A percentile compares a stretch with the other conserved stretches of the same genome.
phyloP scores from a whole-genome alignment of 2,888 invertebrate genomes.

The Plagodis pulveraria region DNA sequence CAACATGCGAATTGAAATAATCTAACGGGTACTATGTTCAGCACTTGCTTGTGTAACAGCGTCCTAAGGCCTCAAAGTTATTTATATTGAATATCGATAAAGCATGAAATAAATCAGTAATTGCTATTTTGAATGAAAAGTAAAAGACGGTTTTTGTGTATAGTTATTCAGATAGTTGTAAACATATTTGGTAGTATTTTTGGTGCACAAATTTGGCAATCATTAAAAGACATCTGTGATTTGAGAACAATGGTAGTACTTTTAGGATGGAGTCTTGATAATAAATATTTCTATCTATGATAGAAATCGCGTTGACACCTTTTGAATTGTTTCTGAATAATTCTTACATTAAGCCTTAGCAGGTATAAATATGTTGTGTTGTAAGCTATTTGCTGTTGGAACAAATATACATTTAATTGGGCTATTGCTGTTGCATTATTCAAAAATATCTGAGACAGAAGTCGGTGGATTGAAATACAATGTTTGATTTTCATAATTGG shows the following conservation, averaged over 20 bases:
- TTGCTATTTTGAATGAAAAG: too few species aligned
- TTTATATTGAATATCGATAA: slow-evolving; percentile 12
- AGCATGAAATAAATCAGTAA: background rate
- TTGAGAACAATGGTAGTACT: slow-evolving; percentile 38
- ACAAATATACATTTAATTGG: slow-evolving; percentile 31
- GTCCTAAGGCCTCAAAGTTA: slow-evolving; percentile 23
- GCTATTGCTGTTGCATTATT: slow-evolving; percentile 32
- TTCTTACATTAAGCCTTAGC: slow-evolving; percentile 20
- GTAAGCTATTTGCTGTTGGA: slow-evolving; percentile 20
- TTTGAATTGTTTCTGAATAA: slow-evolving; percentile 27
- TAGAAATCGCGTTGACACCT: slow-evolving; percentile 50
- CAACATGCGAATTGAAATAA: slow-evolving; percentile 27
- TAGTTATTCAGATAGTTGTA: too few species aligned
- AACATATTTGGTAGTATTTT: too few species aligned
- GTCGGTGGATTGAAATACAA: slow-evolving; percentile 17
- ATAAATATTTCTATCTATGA: slow-evolving; percentile 56
- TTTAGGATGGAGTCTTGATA: slow-evolving; percentile 42
- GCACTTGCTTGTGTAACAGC: slow-evolving; percentile 27
- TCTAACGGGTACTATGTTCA: slow-evolving; percentile 9
- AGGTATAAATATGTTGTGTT: slow-evolving; percentile 18
- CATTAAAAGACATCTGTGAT: background rate
- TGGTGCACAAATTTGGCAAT: too few species aligned
- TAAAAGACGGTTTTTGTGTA: too few species aligned
- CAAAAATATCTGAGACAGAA: slow-evolving; percentile 15
- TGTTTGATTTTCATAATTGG: slow-evolving; percentile 23